A percentile compares a stretch with the other conserved stretches of the same genome.
phyloP scores from a whole-genome alignment of 2,797 vertebrate genomes.

The Apogon talboti region DNA sequence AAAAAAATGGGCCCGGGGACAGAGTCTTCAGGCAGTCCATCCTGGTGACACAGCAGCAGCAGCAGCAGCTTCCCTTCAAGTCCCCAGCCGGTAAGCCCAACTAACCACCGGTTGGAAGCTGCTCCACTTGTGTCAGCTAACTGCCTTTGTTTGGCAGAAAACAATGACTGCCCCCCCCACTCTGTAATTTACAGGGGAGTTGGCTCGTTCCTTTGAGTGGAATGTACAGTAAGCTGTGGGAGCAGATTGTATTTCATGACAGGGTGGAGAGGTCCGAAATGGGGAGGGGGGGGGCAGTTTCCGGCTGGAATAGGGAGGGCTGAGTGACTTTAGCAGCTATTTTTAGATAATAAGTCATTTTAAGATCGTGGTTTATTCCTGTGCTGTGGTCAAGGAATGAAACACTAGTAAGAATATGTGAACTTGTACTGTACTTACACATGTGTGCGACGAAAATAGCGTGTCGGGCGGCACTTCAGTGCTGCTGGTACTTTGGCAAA shows the following conservation, averaged over 20 bases:
- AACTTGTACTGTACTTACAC: slow-evolving; percentile 3
- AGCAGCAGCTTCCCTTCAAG: slow-evolving; percentile 38
- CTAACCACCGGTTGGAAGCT: slow-evolving; percentile 38
- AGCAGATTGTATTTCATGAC: slow-evolving; percentile 75
- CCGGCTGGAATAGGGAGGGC: slow-evolving; percentile 63
- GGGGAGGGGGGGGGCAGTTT: slow-evolving; percentile 38
- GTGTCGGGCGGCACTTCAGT: background rate
- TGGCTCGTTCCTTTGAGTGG: slow-evolving; percentile 71
- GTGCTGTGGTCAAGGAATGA: slow-evolving; percentile 41
- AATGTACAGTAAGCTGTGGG: slow-evolving; percentile 69
- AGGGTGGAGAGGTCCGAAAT: slow-evolving; percentile 64
- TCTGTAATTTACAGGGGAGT: slow-evolving; percentile 64
- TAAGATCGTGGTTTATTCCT: slow-evolving; percentile 49
- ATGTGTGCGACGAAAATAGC: slow-evolving; percentile 7
- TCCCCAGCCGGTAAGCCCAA: slow-evolving; percentile 1
- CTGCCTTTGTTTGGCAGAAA: slow-evolving; percentile 59
- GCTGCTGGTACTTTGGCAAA: slow-evolving; percentile 3
- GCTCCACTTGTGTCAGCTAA: slow-evolving; percentile 40
- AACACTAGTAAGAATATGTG: slow-evolving; percentile 25
- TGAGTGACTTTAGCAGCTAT: slow-evolving; percentile 76
- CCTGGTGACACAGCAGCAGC: slow-evolving; percentile 52
- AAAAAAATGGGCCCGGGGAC: slow-evolving; percentile 56
- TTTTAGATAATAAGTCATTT: slow-evolving; percentile 75
- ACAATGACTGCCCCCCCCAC: slow-evolving; percentile 51
- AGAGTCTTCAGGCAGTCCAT: slow-evolving; percentile 70